Evolutionary conservation across 1,140 invertebrate genomes (phyloP).

Genomic region (Propsilocerus akamusi): DNA sequence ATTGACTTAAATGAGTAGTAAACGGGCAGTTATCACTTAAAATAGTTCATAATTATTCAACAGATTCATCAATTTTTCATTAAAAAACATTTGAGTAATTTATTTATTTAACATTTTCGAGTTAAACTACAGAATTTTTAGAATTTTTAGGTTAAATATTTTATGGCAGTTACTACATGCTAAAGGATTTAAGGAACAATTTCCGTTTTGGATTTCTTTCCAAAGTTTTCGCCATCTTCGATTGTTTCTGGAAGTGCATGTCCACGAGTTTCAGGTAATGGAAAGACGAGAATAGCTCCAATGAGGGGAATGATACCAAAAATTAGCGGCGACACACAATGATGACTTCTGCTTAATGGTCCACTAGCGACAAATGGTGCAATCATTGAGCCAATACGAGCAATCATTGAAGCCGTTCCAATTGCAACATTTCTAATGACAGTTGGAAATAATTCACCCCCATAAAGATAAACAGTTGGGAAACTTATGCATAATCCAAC

Average conservation of each 20-base stretch:
- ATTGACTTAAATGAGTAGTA: no score
- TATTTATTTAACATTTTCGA: no score
- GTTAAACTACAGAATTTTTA: no score
- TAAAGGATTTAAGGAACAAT: background rate
- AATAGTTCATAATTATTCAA: no score
- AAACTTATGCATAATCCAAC: constrained; percentile 27
- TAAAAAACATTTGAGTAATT: no score
- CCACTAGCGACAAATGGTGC: constrained; percentile 30
- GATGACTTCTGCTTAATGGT: constrained; percentile 16
- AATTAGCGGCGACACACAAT: constrained; percentile 41
- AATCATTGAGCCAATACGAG: constrained; percentile 31
- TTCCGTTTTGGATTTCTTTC: constrained; percentile 27
- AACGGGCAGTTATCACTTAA: no score
- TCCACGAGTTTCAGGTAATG: constrained; percentile 32
- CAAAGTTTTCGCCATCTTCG: constrained; percentile 56
- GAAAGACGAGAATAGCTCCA: constrained; percentile 36
- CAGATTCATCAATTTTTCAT: no score
- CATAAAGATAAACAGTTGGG: constrained; percentile 35
- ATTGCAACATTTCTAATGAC: constrained; percentile 34
- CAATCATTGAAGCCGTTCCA: constrained; percentile 33
- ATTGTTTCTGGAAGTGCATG: constrained; percentile 58
- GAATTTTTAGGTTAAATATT: no score
- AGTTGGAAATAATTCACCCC: constrained; percentile 36
- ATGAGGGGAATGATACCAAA: constrained; percentile 44
- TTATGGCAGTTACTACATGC: no score